Base-by-base conservation (phyloP, 2,888 invertebrate species). In the Biston stratarius region DNA sequence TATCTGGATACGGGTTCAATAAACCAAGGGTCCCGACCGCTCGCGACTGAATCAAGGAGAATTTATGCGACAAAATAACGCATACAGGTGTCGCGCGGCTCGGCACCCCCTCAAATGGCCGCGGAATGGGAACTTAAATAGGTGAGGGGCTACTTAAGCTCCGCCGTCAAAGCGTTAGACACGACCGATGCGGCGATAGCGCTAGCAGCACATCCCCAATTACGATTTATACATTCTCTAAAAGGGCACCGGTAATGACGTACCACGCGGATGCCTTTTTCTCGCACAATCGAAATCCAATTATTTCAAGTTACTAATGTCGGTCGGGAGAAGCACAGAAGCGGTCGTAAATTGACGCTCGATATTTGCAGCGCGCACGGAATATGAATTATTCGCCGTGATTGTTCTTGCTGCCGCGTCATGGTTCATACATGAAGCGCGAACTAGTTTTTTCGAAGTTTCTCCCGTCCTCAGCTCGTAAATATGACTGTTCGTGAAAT, bases 341-440 rank as follows among this genome's bases (percentile, higher is more conserved):
- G 83, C 86, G 79, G 77, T 83, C 88, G 86, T 92, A 92, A 92
- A 92, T 92, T 89, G 85, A 82, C 81, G 77, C 83, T 83, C 88
- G 88, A 88, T 89, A 89, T 91, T 93, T 89, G 90, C 89, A 89
- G 90, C 89, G 91, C 92, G 90, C 88, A 88, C 89, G 82, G 92
- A 93, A 92, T 92, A 94, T 94, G 92, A 94, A 94, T 94, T 94
- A 94, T 93, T 92, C 91, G 82, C 81, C 81, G 85, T 90, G 90
- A 91, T 93, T 92, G 92, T 93, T 91, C 91, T 90, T 92, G 89
- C 86, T 84, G 80, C 87, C 86, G 83, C 88, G 88, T 89, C 92
- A 93, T 93, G 93, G 91, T 93, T 94, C 94, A 94, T 92, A 94
- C 94, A 92, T 94, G 92, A 94, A 94, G 91, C 89, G 89, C 85